Conservation (phyloP, 1,140 invertebrate genomes). For the Helicorthomorpha holstii region DNA sequence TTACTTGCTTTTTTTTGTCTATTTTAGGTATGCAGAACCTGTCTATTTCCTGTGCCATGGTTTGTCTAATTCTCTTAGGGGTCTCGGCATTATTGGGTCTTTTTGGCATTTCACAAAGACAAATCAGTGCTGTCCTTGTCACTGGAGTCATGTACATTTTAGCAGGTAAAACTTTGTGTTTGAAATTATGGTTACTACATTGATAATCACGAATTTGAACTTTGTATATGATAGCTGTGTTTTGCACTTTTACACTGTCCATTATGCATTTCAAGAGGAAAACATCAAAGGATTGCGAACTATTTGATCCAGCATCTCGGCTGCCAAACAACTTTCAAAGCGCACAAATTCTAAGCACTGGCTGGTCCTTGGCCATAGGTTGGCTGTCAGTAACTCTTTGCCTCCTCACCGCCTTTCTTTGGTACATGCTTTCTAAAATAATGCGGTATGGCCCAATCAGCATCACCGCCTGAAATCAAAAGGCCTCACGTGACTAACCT, state of each 20-base stretch:
- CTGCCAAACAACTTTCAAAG: conserved; percentile 28
- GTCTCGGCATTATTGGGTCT: conserved; percentile 62
- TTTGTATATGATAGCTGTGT: conserved; percentile 46
- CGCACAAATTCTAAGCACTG: conserved; percentile 51
- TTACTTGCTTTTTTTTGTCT: background rate
- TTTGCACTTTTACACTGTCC: conserved; percentile 69
- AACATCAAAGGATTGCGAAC: conserved; percentile 35
- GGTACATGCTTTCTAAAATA: conserved; percentile 73
- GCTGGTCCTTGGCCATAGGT: conserved; percentile 64
- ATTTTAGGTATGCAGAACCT: conserved; percentile 76
- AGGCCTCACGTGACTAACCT: background rate
- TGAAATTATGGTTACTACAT: background rate
- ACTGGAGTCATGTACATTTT: conserved; percentile 81
- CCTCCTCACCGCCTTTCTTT: conserved; percentile 54
- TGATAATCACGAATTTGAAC: background rate
- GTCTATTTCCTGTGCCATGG: conserved; percentile 75
- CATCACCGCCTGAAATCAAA: background rate
- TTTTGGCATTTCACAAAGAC: conserved; percentile 66
- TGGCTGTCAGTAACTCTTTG: conserved; percentile 64
- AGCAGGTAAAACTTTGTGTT: conserved; percentile 41
- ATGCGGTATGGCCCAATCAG: conserved; percentile 59
- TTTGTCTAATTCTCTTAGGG: conserved; percentile 67
- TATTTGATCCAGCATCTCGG: conserved; percentile 19
- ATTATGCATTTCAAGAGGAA: conserved; percentile 76
- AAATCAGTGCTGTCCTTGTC: conserved; percentile 73